Evolutionary conservation across 2,888 invertebrate species (phyloP).

Genomic region (Rotaria macrura): DNA sequence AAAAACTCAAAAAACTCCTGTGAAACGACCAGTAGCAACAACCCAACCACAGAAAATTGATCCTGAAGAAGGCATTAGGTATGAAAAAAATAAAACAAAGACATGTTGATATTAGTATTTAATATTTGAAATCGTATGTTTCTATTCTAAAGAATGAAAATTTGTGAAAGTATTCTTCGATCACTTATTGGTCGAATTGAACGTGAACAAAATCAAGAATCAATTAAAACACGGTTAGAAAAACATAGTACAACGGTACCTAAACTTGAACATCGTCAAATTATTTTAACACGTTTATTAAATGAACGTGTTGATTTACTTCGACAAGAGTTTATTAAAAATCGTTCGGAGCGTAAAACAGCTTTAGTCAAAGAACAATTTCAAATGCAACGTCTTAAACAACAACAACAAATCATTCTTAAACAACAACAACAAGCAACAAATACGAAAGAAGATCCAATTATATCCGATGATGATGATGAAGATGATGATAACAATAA

Average conservation of each 20-base stretch:
- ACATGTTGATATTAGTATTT: background rate
- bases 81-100: background rate
- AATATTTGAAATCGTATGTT: background rate
- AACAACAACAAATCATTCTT: background rate
- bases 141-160: background rate
- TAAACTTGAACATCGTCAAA: slow-evolving; percentile 2
- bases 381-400: slow-evolving; percentile 4
- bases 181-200: slow-evolving; percentile 11
- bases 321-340: slow-evolving; percentile 8
- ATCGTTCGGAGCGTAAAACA: background rate
- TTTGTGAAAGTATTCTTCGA: background rate
- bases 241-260: slow-evolving; percentile 2
- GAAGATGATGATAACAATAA: too few relatives aligned
- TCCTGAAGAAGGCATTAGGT: slow-evolving; percentile 11
- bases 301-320: slow-evolving; percentile 9
- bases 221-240: background rate
- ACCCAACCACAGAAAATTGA: background rate
- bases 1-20: background rate
- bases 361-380: slow-evolving; percentile 19
- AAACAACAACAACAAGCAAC: slow-evolving; percentile 10
- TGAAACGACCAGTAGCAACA: background rate
- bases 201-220: slow-evolving; percentile 13
- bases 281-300: background rate
- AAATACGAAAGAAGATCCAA: background rate
- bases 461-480: background rate